phyloP scores from a whole-genome alignment of 2,888 invertebrate species.

The Agrotis clavis region DNA sequence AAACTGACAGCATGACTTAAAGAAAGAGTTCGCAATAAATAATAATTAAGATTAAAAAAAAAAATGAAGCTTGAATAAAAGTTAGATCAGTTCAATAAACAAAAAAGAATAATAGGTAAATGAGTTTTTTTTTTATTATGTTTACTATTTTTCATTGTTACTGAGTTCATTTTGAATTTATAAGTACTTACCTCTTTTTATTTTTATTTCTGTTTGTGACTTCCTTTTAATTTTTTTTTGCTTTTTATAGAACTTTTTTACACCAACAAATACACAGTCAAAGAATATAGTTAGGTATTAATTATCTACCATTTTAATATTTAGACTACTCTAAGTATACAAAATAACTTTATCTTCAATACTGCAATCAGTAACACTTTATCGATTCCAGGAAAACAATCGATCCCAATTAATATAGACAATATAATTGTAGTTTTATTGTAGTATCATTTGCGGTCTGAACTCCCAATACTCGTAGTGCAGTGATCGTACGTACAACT shows the following conservation, averaged over 20 bases:
- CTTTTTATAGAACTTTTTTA: no score
- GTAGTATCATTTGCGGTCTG: slow-evolving; percentile 12
- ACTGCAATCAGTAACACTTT: slow-evolving; percentile 10
- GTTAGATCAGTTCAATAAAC: not conserved
- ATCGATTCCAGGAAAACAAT: slow-evolving; percentile 46
- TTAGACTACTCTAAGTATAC: no score
- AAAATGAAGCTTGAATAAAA: not conserved
- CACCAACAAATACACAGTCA: no score
- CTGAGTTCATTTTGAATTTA: not conserved
- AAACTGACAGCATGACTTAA: slow-evolving; percentile 2
- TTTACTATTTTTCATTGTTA: slow-evolving; percentile 10
- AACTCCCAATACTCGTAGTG: not conserved
- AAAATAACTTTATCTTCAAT: slow-evolving; percentile 1
- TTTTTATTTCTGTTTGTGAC: no score
- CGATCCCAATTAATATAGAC: slow-evolving; percentile 23
- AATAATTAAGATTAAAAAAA: not conserved
- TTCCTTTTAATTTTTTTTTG: no score
- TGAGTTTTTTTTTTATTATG: not conserved
- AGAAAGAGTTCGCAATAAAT: slow-evolving; percentile 10
- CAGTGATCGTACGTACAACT: slow-evolving; percentile 1
- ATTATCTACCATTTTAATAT: no score
- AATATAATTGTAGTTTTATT: not conserved
- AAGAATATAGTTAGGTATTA: no score
- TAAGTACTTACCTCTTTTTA: no score
- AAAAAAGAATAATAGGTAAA: not conserved